These are phyloP conservation scores for Oscheius sp. DNA, from an alignment of 1,140 invertebrate species.

Conservation along the genomic window DNA sequence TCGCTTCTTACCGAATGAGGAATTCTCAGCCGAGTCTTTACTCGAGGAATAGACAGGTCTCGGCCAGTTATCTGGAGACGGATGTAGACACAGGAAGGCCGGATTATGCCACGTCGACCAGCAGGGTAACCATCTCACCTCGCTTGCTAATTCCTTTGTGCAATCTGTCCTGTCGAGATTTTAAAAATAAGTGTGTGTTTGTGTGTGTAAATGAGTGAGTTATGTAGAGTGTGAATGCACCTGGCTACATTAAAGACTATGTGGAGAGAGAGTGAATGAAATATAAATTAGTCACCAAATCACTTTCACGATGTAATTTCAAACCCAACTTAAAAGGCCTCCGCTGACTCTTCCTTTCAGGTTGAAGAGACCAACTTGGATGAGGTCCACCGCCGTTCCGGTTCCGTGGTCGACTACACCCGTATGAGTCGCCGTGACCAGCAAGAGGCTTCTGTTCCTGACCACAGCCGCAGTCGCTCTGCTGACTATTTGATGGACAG, in stretches of 20 bases:
- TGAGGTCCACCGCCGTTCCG: constrained; percentile 51
- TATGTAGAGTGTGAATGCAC: too few species aligned
- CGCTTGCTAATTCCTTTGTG: constrained; percentile 10
- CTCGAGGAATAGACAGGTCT: constrained; percentile 21
- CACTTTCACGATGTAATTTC: too few species aligned
- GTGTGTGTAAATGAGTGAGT: too few species aligned
- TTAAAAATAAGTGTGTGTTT: too few species aligned
- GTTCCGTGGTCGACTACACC: constrained; percentile 54
- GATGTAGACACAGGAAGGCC: constrained; percentile 37
- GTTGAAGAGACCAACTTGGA: constrained; percentile 30
- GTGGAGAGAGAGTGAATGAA: too few species aligned
- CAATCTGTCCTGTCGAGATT: too few species aligned
- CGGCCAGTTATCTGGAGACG: constrained; percentile 38
- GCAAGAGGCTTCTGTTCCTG: constrained; percentile 13
- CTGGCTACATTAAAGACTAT: too few species aligned
- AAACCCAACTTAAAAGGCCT: too few species aligned
- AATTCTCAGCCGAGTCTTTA: constrained; percentile 42
- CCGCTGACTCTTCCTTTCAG: too few species aligned
- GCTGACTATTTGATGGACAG: constrained; percentile 60
- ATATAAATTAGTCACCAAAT: too few species aligned
- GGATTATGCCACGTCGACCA: constrained; percentile 9
- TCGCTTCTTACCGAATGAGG: constrained; percentile 43
- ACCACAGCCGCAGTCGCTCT: constrained; percentile 52
- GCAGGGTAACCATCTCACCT: constrained; percentile 13
- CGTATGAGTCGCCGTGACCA: constrained; percentile 30